A percentile compares a stretch with the other conserved stretches of the same genome.
Conservation (phyloP, 92 coral and sea anemone species). For the Porites cylindrica region DNA sequence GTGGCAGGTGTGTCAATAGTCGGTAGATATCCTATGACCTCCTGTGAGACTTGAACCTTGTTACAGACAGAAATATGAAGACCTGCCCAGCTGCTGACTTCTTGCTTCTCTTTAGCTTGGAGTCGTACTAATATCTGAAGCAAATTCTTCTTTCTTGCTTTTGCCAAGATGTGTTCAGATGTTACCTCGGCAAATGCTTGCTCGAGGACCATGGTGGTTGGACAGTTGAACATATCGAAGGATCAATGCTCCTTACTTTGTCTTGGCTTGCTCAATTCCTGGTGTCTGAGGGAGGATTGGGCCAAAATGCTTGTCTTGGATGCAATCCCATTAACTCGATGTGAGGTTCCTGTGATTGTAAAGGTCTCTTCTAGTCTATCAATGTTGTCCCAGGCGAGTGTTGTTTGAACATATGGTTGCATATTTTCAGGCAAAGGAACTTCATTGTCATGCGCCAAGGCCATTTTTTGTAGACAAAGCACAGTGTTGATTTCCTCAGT, state of each 20-base stretch:
- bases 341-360: background rate
- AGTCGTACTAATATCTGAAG: conserved; percentile 52
- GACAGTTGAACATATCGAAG: conserved; percentile 20
- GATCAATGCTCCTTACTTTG: conserved; percentile 65
- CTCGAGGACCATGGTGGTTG: background rate
- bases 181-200: conserved; percentile 34
- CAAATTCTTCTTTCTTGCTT: conserved; percentile 51
- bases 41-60: conserved; percentile 24
- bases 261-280: conserved; percentile 23
- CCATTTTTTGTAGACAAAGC: no score
- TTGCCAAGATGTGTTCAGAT: conserved; percentile 25
- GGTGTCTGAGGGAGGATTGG: conserved; percentile 38
- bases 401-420: conserved; percentile 31
- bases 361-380: conserved; percentile 55
- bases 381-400: conserved; percentile 68
- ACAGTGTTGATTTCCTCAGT: background rate
- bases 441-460: conserved; percentile 30
- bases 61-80: conserved; percentile 56
- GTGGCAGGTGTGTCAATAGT: conserved; percentile 58
- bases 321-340: background rate
- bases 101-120: conserved; percentile 66
- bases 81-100: conserved; percentile 75
- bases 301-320: conserved; percentile 58
- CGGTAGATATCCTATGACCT: conserved; percentile 70
- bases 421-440: conserved; percentile 61